Percentiles rank a stretch among this genome's conserved stretches.
Conservation (phyloP, 2,888 invertebrate species). For the Uloborus plumipes region DNA sequence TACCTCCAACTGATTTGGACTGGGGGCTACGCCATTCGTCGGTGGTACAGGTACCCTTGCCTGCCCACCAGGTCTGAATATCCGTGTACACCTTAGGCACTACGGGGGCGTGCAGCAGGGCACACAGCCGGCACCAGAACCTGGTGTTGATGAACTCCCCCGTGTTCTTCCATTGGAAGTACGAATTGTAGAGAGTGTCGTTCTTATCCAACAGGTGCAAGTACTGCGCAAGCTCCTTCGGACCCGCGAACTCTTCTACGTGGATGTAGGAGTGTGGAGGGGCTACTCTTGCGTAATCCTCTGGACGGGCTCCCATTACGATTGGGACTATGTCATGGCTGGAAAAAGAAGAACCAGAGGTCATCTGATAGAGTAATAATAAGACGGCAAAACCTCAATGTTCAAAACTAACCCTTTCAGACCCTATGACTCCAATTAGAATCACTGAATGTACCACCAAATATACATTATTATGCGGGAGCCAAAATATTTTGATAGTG, state of each 20-base stretch:
- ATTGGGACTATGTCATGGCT: conserved; percentile 87
- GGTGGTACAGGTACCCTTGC: conserved; percentile 54
- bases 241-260: conserved; percentile 92
- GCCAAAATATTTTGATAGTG: no score
- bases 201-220: conserved; percentile 86
- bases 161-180: conserved; percentile 93
- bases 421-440: no score
- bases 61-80: conserved; percentile 79
- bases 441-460: no score
- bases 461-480: no score
- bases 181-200: conserved; percentile 91
- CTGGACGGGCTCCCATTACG: conserved; percentile 94
- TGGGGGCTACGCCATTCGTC: conserved; percentile 28
- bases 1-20: no score
- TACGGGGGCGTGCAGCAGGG: conserved; percentile 79
- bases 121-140: conserved; percentile 92
- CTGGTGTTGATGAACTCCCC: conserved; percentile 97
- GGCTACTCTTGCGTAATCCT: conserved; percentile 89
- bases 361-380: no score
- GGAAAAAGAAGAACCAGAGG: neutral
- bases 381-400: no score
- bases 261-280: conserved; percentile 94
- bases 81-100: conserved; percentile 77
- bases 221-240: conserved; percentile 89
- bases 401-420: no score